Evolutionary conservation across 2,888 invertebrate genomes (phyloP).

Genomic region (Pseudanteris insignis): DNA sequence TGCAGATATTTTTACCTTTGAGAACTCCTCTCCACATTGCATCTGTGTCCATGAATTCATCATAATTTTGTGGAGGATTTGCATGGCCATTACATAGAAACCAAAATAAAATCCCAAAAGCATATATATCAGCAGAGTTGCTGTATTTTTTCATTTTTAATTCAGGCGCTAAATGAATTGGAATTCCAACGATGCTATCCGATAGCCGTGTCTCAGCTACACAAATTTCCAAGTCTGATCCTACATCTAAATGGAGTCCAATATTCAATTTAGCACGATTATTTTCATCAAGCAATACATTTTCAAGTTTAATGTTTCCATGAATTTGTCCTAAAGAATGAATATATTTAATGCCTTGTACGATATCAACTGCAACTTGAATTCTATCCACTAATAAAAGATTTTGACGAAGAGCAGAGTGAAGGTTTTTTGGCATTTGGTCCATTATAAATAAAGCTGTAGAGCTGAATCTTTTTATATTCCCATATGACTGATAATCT

Average conservation of each 20-base stretch:
- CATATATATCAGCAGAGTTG: conserved; percentile 3
- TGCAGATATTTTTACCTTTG: no score
- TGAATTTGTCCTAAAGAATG: conserved; percentile 7
- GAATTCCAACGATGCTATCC: background rate
- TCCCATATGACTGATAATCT: background rate
- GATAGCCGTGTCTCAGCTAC: background rate
- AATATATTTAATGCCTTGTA: conserved; percentile 35
- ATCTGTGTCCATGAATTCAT: background rate
- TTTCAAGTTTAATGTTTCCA: conserved; percentile 1
- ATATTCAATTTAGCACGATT: conserved; percentile 19
- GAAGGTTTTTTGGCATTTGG: background rate
- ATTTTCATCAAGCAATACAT: conserved; percentile 5
- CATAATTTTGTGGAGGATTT: conserved; percentile 2
- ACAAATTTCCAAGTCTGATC: background rate
- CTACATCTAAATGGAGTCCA: conserved; percentile 1
- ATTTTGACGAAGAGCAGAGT: background rate
- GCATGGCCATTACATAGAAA: conserved; percentile 5
- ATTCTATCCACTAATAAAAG: background rate
- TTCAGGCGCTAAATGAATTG: conserved; percentile 13
- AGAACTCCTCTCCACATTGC: conserved; percentile 9
- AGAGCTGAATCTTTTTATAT: background rate
- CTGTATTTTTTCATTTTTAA: background rate
- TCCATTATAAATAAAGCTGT: conserved; percentile 1
- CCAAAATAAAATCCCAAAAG: conserved; percentile 24
- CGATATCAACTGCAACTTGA: conserved; percentile 12